Evolutionary conservation across 2,888 invertebrate species (phyloP).

Genomic region (Opisthograptis luteolata): DNA sequence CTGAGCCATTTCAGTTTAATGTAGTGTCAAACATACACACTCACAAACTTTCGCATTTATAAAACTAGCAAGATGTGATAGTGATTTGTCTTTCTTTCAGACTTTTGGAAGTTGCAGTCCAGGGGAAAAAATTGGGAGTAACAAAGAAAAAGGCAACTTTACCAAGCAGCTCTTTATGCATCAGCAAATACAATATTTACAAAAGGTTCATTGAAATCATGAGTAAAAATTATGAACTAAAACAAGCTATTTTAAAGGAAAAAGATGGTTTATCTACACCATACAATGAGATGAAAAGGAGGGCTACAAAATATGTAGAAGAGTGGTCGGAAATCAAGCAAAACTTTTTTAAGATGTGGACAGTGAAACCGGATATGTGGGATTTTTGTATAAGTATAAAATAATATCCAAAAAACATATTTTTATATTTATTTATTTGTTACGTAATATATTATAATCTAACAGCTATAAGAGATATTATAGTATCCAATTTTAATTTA

Average conservation of each 20-base stretch:
- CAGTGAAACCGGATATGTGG: conserved; percentile 81
- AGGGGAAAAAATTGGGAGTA: conserved; percentile 91
- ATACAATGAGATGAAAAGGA: conserved; percentile 71
- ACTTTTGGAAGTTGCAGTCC: conserved; percentile 88
- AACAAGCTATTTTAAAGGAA: conserved; percentile 41
- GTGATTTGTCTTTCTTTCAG: conserved; percentile 76
- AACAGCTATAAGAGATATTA: too few relatives aligned
- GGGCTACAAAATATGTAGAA: conserved; percentile 50
- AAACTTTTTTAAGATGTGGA: conserved; percentile 83
- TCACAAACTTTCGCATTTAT: too few relatives aligned
- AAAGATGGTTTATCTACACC: conserved; percentile 45
- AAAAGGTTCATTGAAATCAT: conserved; percentile 72
- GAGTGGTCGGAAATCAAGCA: conserved; percentile 75
- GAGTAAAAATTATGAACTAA: conserved; percentile 50
- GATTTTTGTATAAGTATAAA: conserved; percentile 56
- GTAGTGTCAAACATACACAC: too few relatives aligned
- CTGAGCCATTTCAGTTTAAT: too few relatives aligned
- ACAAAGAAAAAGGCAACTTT: conserved; percentile 86
- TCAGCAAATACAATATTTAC: conserved; percentile 84
- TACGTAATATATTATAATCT: not conserved
- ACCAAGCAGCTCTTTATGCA: conserved; percentile 71
- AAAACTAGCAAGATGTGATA: too few relatives aligned
- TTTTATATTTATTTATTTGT: not conserved
- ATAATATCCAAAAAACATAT: conserved; percentile 18
- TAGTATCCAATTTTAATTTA: too few relatives aligned